Base-by-base conservation (phyloP, 1,140 invertebrate species). In the Onthophagus taurus region DNA sequence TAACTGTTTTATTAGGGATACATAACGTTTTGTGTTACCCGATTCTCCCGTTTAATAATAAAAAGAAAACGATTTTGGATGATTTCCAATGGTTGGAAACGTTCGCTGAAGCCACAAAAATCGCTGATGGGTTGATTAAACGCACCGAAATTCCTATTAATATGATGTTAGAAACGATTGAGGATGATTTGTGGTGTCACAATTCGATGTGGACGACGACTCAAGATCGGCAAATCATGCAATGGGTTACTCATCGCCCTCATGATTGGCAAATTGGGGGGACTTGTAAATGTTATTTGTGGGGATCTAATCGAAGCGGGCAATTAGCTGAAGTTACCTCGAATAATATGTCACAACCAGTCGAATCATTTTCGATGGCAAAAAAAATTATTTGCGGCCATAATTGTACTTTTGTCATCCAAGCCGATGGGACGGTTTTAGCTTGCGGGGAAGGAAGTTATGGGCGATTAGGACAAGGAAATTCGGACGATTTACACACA, bases 371-470 rank as follows among this genome's bases (percentile, higher is more conserved):
- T 52, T 63, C 65, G 7, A 61, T 61, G 20, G 68, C 71, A 11
- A 68, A 72, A 23, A 71, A 78, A 65, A 73, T 81, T 20, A 63
- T 80, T 23, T 81, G 78, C 46, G 79, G 79, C 2, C 77, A 80
- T 55, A 79, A 79, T 51, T 80, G 78, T 50, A 78, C 78, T 2
- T 81, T 81, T 64, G 63, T 78, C 3, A 71, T 80, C 8, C 67
- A 76, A 47, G 65, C 61, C 5, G 72, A 76, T 60, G 76, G 76
- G 2, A 68, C 49, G 54, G 77, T 96, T 0, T 89, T 89, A 55
- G 94, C 90, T 0, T 97, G 92, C 88, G 93, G 92, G 29, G 95
- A 96, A 72, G 93, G 92, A 0, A 75, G 91, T 9, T 96, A 96
- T 62, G 92, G 92, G 0, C 68, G 92, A 0, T 68, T 97, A 1